Evolutionary conservation across 23 tunicate species (phyloP), one percentile per base, ranked within the genome.

Genomic region (Clavelina lepadiformis): DNA sequence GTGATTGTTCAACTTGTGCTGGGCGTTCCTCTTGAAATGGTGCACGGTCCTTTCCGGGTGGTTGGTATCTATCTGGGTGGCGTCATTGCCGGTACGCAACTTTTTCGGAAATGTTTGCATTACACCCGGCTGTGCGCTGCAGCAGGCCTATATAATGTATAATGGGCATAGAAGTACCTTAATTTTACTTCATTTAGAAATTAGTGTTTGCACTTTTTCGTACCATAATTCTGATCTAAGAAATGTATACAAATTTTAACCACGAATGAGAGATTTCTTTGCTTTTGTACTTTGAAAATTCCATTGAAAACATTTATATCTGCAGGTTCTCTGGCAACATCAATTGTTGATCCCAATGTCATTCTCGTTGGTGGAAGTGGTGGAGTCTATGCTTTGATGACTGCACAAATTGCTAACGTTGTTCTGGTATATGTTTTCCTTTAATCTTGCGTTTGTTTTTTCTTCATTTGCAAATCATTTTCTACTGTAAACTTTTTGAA

Each of bases 1-100:
- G 58, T 61, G 20, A 21, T 86, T n/a, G 63, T 86, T 24, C 95
- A 77, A 63, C 73, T 79, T 15, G 6, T 86, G 19, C 68, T 86
- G 6, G 95, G 85, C 19, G 71, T 86, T 31, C 80, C 85, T 0
- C 85, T 86, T 0, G 95, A 86, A 30, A 63, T 86, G 80, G 85
- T 86, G 21, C 95, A 86, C 62, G 95, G 95, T 20, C 34, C 72
- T 3, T 33, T 86, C 26, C 46, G 95, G 23, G 65, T 86, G 33
- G 74, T 28, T 56, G 70, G 56, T 8, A 79, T 86, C 18, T 86
- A 86, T 55, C 20, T 79, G 73, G 73, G 62, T n/a, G 95, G 95
- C 20, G 86, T 86, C 20, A 49, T 72, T 1, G 83, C 85, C 6
- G 84, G 84, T 56, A 54, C 29, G 44, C 55, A 25, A 3, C 55